Base-by-base conservation (phyloP, 2,888 invertebrate genomes). In the Operophtera brumata region DNA sequence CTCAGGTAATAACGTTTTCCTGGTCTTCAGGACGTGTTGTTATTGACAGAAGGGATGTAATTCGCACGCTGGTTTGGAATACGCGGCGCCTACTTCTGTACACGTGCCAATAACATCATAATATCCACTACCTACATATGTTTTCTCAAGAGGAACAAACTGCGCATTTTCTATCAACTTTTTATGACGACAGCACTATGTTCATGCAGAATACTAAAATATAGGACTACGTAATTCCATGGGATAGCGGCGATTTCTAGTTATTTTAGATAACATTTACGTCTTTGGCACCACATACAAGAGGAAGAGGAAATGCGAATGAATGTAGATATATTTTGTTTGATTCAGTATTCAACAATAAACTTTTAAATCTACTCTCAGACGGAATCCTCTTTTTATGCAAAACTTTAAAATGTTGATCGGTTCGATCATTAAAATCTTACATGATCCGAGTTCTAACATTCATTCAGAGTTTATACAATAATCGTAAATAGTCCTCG, bases 161-260 rank as follows among this genome's bases (percentile, higher is more conserved):
- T 85, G 81, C 86, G 86, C 86, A 86, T 78, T 82, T 84, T 76
- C 78, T 71, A 68, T 67, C 71, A 69, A 64, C 67, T 73, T 75
- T 78, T 73, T 69, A 71, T 72, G 69, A 74, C 71, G 70, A 68
- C 69, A 67, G 59, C 67, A 61, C 63, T 7, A 60, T 54, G 61
- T 63, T 69, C 62, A 59, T 59, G 66, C 64, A 67, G 59, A 69
- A 64, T 62, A 66, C 69, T 70, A 72, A 82, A 81, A 77, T 77
- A 76, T 65, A 57, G 66, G 70, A 70, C 72, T 73, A 74, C 83
- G 79, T 75, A 80, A 82, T 76, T 71, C 74, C 70, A 71, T 71
- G 74, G 67, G 67, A 63, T 20, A 20, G 4, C 20, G 20, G 20
- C 20, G 20, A 71, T 74, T 77, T 78, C 76, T 77, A 78, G 82